Evolutionary conservation across 23 tunicate species (phyloP).

Genomic region (Trididemnum miniatum): DNA sequence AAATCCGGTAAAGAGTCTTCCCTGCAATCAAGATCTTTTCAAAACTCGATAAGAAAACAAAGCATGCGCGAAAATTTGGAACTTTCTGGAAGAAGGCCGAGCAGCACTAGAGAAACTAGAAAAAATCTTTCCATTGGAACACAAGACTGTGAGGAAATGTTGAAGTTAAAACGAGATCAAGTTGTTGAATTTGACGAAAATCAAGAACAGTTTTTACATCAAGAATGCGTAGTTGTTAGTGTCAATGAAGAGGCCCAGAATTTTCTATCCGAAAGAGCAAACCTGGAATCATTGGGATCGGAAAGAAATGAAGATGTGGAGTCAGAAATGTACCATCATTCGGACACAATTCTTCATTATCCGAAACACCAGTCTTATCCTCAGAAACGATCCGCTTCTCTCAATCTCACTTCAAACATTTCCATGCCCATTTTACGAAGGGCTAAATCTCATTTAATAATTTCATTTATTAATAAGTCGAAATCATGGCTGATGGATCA

Average conservation of each 20-base stretch:
- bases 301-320: constrained; percentile 6
- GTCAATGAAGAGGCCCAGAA: background rate
- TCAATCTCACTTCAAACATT: constrained; percentile 13
- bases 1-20: background rate
- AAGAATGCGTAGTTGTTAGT: background rate
- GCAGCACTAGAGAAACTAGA: too few species aligned
- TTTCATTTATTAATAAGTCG: constrained; percentile 32
- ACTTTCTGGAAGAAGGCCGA: too few species aligned
- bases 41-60: background rate
- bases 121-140: background rate
- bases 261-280: background rate
- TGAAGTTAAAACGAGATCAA: background rate
- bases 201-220: background rate
- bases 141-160: background rate
- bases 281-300: constrained; percentile 30
- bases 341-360: constrained; percentile 26
- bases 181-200: background rate
- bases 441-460: constrained; percentile 14
- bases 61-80: background rate
- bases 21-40: background rate
- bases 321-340: constrained; percentile 29
- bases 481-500: constrained; percentile 36
- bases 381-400: constrained; percentile 44
- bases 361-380: constrained; percentile 5
- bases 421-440: background rate